Conservation (phyloP, 2,888 invertebrate genomes). For the Polymixis lichenea region DNA sequence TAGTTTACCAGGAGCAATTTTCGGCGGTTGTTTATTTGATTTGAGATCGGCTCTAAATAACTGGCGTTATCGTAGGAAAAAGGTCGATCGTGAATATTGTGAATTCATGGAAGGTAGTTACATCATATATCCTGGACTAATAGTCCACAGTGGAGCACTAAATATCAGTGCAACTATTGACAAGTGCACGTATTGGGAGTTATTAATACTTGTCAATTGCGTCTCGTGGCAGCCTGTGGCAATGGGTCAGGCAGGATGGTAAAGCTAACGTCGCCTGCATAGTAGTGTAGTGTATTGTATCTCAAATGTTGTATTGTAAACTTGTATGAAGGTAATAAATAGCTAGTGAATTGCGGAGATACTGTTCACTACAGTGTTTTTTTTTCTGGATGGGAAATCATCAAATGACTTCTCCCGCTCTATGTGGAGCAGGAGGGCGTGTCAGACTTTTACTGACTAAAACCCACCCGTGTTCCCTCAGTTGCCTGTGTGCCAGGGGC, state of each 20-base stretch:
- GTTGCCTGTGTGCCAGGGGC: too few species aligned
- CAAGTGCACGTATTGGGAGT: constrained; percentile 10
- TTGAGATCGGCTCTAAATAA: background rate
- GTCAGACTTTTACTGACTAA: too few species aligned
- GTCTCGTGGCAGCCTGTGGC: constrained; percentile 13
- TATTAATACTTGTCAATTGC: constrained; percentile 13
- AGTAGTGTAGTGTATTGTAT: too few species aligned
- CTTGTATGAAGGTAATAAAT: background rate
- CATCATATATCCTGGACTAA: constrained; percentile 4
- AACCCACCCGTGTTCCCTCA: too few species aligned
- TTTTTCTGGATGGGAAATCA: too few species aligned
- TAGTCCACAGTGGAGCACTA: constrained; percentile 10
- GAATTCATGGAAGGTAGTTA: constrained; percentile 27
- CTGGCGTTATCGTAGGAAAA: constrained; percentile 1
- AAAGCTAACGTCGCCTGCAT: background rate
- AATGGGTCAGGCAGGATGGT: background rate
- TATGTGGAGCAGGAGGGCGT: too few species aligned
- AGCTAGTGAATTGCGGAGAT: too few species aligned
- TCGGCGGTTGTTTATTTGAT: constrained; percentile 21
- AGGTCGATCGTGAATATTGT: constrained; percentile 25
- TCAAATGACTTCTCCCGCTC: too few species aligned
- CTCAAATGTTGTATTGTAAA: background rate
- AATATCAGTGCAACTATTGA: constrained; percentile 10
- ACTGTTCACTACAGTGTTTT: too few species aligned
- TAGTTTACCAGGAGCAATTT: background rate